Evolutionary conservation across 2,888 invertebrate species (phyloP).

Genomic region (Xanthia icteritia): DNA sequence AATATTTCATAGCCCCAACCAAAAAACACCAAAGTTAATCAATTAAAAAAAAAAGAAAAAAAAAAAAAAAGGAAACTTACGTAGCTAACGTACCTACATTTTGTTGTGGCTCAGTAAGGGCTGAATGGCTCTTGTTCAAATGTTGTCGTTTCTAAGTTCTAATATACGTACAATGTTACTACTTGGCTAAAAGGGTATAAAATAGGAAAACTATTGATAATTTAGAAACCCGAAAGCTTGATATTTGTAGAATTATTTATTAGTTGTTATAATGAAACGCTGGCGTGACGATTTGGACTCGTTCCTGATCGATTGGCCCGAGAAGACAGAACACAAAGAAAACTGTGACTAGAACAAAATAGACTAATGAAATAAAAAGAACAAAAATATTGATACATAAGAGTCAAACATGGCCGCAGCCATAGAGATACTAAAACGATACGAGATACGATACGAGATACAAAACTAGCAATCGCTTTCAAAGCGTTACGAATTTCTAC

Average conservation of each 20-base stretch:
- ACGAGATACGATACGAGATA: no score
- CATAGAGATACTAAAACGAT: no score
- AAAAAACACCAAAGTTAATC: conserved; percentile 25
- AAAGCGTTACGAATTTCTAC: background rate
- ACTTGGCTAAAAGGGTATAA: background rate
- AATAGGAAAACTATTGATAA: background rate
- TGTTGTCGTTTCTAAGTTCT: conserved; percentile 3
- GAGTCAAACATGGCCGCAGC: no score
- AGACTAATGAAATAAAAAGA: background rate
- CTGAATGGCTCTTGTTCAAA: background rate
- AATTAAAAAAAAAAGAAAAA: no score
- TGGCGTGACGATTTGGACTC: no score
- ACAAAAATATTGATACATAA: no score
- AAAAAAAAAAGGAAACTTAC: no score
- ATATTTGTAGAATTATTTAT: no score
- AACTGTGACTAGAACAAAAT: background rate
- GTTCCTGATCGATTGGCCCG: background rate
- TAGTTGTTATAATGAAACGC: no score
- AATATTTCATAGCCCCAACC: conserved; percentile 4
- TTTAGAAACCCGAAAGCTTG: background rate
- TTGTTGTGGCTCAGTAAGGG: conserved; percentile 16
- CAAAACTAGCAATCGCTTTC: background rate
- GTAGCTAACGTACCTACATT: no score
- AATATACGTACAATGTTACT: conserved; percentile 7
- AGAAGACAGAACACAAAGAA: background rate